These are phyloP conservation scores for Podarcis lilfordi DNA, from an alignment of 2,797 vertebrate genomes.

Conservation along the genomic window DNA sequence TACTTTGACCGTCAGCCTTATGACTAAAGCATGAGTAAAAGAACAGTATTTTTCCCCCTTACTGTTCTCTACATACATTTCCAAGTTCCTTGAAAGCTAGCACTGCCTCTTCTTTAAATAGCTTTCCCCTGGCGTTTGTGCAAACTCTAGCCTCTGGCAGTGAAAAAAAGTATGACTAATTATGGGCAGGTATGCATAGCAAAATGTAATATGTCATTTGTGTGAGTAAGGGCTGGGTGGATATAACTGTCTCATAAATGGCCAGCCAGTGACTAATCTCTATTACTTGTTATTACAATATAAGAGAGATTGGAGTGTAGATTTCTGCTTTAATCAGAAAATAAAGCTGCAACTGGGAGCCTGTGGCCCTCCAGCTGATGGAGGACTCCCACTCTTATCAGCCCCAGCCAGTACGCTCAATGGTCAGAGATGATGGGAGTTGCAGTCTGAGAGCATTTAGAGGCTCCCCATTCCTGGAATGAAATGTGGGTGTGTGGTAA, in stretches of 20 bases:
- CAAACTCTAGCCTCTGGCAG: neutral
- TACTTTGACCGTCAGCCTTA: constrained; percentile 19
- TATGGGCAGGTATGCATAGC: neutral
- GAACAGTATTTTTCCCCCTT: neutral
- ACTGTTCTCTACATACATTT: neutral
- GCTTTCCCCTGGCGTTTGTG: neutral
- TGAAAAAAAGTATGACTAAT: neutral
- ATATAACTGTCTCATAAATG: constrained; percentile 1
- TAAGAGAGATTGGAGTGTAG: neutral
- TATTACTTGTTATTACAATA: neutral
- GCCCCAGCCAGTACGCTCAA: too few species aligned
- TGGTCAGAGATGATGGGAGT: too few species aligned
- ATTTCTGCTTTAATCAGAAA: neutral
- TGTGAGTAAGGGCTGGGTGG: neutral
- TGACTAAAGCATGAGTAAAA: constrained; percentile 39
- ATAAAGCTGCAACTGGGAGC: too few species aligned
- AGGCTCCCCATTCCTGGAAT: too few species aligned
- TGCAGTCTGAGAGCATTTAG: too few species aligned
- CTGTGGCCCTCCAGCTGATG: too few species aligned
- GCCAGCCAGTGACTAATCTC: neutral
- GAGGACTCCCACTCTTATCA: too few species aligned
- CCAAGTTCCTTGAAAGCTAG: neutral
- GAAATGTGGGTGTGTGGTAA: fast-evolving
- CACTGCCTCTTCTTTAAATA: neutral
- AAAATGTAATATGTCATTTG: neutral